Conservation (phyloP, 1,140 invertebrate species). For the Harlomillsia oculata region DNA sequence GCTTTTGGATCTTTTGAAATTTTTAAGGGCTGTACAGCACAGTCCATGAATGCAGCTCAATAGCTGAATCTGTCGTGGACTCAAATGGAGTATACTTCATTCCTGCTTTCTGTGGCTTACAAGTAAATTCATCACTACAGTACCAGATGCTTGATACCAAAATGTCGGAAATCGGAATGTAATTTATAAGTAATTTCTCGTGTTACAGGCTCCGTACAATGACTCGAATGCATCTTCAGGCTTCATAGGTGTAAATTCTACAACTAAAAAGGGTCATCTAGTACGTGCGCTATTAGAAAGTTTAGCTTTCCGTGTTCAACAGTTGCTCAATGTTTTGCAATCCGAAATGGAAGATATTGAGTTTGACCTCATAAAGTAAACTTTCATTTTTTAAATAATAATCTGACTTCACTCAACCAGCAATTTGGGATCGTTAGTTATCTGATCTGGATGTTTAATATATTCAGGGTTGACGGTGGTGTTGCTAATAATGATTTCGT, state of each 20-base stretch:
- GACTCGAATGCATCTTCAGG: constrained; percentile 69
- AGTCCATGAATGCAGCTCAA: constrained; percentile 54
- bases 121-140: constrained; percentile 48
- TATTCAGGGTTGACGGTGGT: constrained; percentile 75
- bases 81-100: constrained; percentile 78
- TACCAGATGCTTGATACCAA: background rate
- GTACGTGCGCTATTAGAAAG: constrained; percentile 75
- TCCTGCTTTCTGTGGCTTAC: constrained; percentile 81
- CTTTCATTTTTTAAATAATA: background rate
- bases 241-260: constrained; percentile 73
- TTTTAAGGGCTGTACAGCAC: constrained; percentile 60
- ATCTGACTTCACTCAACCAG: too few relatives aligned
- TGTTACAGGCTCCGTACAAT: constrained; percentile 69
- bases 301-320: constrained; percentile 68
- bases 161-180: too few relatives aligned
- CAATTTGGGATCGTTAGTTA: background rate
- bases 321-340: constrained; percentile 61
- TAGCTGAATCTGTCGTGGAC: constrained; percentile 62
- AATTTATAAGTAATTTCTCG: constrained; percentile 19
- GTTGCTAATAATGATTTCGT: constrained; percentile 85
- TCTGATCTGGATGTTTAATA: constrained; percentile 5
- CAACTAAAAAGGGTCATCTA: constrained; percentile 66
- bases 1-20: constrained; percentile 21
- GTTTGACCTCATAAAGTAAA: constrained; percentile 53
- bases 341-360: constrained; percentile 51